phyloP scores from a whole-genome alignment of 1,140 invertebrate genomes.

The Anadara kagoshimensis region DNA sequence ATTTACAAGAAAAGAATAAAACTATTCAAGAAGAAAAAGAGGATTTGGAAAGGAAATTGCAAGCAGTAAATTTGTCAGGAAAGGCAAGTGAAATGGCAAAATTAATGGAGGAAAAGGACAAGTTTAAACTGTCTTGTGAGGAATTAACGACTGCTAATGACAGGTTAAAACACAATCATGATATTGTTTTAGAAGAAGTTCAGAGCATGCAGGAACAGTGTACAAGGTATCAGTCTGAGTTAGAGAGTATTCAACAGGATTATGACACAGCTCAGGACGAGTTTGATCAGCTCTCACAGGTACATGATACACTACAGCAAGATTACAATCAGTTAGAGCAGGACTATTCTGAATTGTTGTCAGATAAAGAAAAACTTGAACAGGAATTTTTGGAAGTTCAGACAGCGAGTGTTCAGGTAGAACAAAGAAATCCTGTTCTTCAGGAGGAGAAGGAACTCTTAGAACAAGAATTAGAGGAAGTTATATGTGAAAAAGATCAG shows the following conservation, averaged over 20 bases:
- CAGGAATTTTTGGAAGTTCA: slow-evolving; percentile 56
- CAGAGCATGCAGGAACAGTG: slow-evolving; percentile 61
- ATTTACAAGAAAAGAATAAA: slow-evolving; percentile 58
- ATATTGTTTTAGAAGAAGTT: slow-evolving; percentile 63
- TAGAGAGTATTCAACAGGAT: slow-evolving; percentile 53
- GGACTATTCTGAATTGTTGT: slow-evolving; percentile 63
- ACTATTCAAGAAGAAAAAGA: slow-evolving; percentile 53
- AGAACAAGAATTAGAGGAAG: slow-evolving; percentile 51
- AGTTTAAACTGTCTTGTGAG: slow-evolving; percentile 41
- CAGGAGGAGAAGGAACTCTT: slow-evolving; percentile 44
- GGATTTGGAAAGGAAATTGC: slow-evolving; percentile 53
- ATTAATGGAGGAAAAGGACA: slow-evolving; percentile 60
- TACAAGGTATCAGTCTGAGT: slow-evolving; percentile 42
- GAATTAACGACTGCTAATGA: slow-evolving; percentile 47
- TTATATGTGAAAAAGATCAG: slow-evolving; percentile 57
- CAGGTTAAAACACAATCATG: slow-evolving; percentile 60
- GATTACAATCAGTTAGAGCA: slow-evolving; percentile 63
- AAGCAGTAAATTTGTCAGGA: slow-evolving; percentile 48
- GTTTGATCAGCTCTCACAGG: slow-evolving; percentile 52
- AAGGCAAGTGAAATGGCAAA: slow-evolving; percentile 63
- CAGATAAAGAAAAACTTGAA: slow-evolving; percentile 64
- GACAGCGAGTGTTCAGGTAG: slow-evolving; percentile 47
- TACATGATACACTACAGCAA: slow-evolving; percentile 59
- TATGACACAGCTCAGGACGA: slow-evolving; percentile 55
- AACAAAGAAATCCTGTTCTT: slow-evolving; percentile 35